A percentile compares a stretch with the other conserved stretches of the same genome.
phyloP scores from a whole-genome alignment of 2,888 invertebrate species.

The Labia minor region DNA sequence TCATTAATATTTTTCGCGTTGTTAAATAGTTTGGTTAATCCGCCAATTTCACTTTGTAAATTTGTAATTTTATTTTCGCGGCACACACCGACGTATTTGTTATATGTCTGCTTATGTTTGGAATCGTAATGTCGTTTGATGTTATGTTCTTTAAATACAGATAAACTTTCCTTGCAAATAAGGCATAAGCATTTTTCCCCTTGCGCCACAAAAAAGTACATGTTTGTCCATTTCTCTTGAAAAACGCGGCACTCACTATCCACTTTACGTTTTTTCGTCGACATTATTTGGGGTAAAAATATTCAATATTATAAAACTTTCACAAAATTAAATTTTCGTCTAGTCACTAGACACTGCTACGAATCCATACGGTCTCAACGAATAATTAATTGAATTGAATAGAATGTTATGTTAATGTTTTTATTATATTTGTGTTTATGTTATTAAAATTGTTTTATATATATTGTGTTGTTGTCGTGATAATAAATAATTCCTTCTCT shows the following conservation, averaged over 20 bases:
- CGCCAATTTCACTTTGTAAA: background rate
- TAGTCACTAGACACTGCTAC: no score
- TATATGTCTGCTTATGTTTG: constrained; percentile 13
- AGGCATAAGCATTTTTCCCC: background rate
- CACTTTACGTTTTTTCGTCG: constrained; percentile 3
- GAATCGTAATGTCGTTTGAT: background rate
- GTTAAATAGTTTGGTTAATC: background rate
- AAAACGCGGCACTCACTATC: background rate
- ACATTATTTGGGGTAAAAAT: background rate
- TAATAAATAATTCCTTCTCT: no score
- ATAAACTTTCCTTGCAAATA: background rate
- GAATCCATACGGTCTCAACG: no score
- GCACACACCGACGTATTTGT: constrained; percentile 4
- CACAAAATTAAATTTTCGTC: no score
- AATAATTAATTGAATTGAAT: no score
- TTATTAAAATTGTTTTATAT: no score
- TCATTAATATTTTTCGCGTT: constrained; percentile 3
- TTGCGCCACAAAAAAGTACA: constrained; percentile 4
- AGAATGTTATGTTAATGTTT: no score
- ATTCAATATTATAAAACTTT: no score
- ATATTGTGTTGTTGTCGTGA: no score
- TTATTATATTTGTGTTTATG: no score
- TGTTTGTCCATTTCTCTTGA: constrained; percentile 7
- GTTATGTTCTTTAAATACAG: no score
- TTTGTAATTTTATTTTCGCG: background rate